Base-by-base conservation (phyloP, 2,797 vertebrate species). In the Cygnus olor region DNA sequence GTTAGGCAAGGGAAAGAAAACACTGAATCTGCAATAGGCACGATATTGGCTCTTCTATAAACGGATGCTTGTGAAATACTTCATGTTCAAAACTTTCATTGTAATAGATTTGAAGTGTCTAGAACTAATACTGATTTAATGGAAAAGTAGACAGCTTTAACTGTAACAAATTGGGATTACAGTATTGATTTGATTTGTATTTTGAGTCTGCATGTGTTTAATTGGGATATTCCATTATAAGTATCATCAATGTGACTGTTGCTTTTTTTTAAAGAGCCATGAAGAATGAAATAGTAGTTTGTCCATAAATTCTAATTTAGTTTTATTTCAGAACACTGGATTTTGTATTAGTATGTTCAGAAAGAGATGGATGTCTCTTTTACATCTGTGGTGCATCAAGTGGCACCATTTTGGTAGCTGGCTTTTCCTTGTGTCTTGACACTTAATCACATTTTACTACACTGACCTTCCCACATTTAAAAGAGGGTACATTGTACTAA, bases 71-170 rank as follows among this genome's bases (percentile, higher is more conserved):
- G 22, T 51, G 25, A 78, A 92, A 88, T 61, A 45, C 8, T 89
- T 93, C 10, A 58, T 61, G 14, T 85, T 91, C 58, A 91, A 57
- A 91, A 58, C 54, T 81, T 91, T 3, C 17, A 68, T 15, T 91
- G 45, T 81, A 63, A 87, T 87, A 93, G 14, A 69, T 91, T 86
- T 58, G 73, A 76, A 27, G 21, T 88, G 45, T 78, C 78, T 72
- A 45, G 45, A 81, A 81, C 22, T 88, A 84, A 81, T 76, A 73
- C 14, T 69, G 24, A 44, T 90, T 45, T 81, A 85, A 76, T 90
- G 54, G 45, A 90, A 93, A 78, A 45, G 65, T 79, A 69, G 66
- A 69, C 82, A 86, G 28, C 44, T 91, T 69, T 81, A 76, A 74
- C 77, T 49, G 42, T 10, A 11, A 84, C 30, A 79, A 69, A 91